phyloP scores from a whole-genome alignment of 2,797 vertebrate genomes.

The Protosalanx chinensis region DNA sequence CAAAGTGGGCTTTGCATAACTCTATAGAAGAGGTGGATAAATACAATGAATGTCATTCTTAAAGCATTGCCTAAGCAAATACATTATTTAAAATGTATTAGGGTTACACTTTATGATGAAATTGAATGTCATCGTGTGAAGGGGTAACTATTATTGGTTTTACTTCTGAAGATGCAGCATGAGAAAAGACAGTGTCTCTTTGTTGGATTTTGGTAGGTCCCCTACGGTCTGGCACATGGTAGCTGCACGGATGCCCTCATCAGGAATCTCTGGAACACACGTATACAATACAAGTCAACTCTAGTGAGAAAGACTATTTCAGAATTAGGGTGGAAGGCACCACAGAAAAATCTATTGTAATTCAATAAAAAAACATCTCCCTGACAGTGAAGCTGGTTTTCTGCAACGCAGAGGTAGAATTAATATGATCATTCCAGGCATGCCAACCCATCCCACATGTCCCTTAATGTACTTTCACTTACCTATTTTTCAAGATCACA shows the following conservation, averaged over 20 bases:
- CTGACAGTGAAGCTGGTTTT: constrained; percentile 4
- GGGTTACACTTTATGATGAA: not conserved
- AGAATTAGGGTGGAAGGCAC: not conserved
- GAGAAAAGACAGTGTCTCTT: constrained; percentile 82
- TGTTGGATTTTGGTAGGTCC: constrained; percentile 76
- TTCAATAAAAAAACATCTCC: not conserved
- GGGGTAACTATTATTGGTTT: constrained; percentile 14
- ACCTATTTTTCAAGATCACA: constrained; percentile 20
- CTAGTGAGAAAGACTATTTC: not conserved
- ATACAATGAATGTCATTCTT: not conserved
- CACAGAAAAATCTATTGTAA: not conserved
- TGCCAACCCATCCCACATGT: constrained; percentile 18
- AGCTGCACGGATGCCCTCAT: constrained; percentile 61
- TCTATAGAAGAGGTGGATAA: constrained; percentile 36
- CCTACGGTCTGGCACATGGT: constrained; percentile 63
- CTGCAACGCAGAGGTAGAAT: constrained; percentile 14
- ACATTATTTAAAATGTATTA: not conserved
- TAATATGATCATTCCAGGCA: constrained; percentile 28
- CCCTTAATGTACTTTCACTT: constrained; percentile 33
- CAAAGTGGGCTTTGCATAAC: constrained; percentile 68
- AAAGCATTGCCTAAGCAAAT: not conserved
- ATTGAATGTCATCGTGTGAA: too few species aligned
- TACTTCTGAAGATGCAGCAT: constrained; percentile 84
- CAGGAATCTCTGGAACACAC: constrained; percentile 64
- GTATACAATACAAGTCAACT: not conserved